phyloP scores from a whole-genome alignment of 1,140 invertebrate genomes.

The Eulimnadia texana region DNA sequence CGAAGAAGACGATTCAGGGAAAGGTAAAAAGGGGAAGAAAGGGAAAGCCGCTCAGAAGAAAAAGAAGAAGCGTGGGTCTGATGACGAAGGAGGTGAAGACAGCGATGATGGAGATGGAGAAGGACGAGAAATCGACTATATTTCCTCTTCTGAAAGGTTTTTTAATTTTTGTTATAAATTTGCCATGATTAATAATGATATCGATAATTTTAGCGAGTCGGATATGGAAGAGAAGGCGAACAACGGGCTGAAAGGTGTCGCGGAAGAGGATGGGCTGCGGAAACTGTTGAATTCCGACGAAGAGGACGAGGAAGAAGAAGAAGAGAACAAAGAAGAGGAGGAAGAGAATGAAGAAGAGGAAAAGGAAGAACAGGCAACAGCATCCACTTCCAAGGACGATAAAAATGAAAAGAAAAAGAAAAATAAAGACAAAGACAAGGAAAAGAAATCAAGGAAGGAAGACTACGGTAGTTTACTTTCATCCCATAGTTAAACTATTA shows the following conservation, averaged over 20 bases:
- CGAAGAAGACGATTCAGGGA: conserved; percentile 47
- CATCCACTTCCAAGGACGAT: conserved; percentile 43
- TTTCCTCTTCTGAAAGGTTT: conserved; percentile 26
- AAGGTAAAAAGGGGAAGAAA: conserved; percentile 43
- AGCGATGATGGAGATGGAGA: conserved; percentile 94
- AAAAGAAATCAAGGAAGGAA: conserved; percentile 19
- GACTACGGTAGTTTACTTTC: conserved; percentile 10
- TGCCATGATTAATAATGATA: neutral
- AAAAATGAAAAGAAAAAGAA: conserved; percentile 28
- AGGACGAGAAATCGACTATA: conserved; percentile 59
- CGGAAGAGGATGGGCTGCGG: conserved; percentile 73
- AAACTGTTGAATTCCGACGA: conserved; percentile 80
- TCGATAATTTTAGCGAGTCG: conserved; percentile 40
- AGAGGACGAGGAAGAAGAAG: conserved; percentile 65
- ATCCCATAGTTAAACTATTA: neutral
- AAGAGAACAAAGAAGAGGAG: conserved; percentile 31
- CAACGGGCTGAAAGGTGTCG: conserved; percentile 51
- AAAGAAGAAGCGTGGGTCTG: conserved; percentile 53
- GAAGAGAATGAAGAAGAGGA: conserved; percentile 30
- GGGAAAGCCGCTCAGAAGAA: conserved; percentile 47
- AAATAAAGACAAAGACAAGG: conserved; percentile 23
- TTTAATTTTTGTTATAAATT: neutral
- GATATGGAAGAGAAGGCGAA: conserved; percentile 53
- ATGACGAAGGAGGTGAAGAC: conserved; percentile 83
- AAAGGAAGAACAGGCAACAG: conserved; percentile 37